Evolutionary conservation across 2,888 invertebrate species (phyloP), one percentile per base, ranked within the genome.

Genomic region (Melanostoma mellinum): DNA sequence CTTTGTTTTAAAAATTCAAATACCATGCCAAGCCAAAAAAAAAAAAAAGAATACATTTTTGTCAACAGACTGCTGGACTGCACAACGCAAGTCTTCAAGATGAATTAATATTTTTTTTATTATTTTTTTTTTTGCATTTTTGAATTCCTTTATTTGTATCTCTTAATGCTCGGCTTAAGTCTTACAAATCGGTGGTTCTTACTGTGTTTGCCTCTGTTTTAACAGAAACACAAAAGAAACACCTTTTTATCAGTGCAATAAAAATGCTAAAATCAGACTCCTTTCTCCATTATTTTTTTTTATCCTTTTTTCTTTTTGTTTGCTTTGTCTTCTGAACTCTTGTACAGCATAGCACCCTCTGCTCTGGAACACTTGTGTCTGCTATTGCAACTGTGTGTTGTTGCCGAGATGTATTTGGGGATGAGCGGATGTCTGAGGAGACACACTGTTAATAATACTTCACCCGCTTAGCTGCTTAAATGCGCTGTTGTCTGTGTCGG

Each of bases 401-500:
- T 30, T 60, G 40, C 4, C 30, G 38, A 36, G 8, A 33, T 53
- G 38, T 46, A 36, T 58, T 36, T 78, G 56, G 48, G 79, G 69
- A 60, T 79, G 84, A 67, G 84, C 20, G 73, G 69, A 61, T 71
- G 84, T 71, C 84, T 84, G 79, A 67, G 42, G 75, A 71, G 79
- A 79, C 71, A 84, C 40, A 75, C 58, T 74, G 79, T 75, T 71
- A 79, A 75, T 79, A 71, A 71, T 84, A 67, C 79, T 79, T 79
- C 65, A 75, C 69, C 74, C 76, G 84, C 65, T 79, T 84, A 75
- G 74, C 75, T 75, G 79, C 50, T 79, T 79, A 84, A 84, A 50
- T 84, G 71, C 55, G 71, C 73, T 46, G 77, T 33, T 78, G 84
- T 78, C 40, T 77, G 68, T 50, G 50, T 42, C 52, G 52, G 48